A percentile compares a stretch with the other conserved stretches of the same genome.
Conservation (phyloP, 2,797 vertebrate genomes). For the Allochrocebus solatus region DNA sequence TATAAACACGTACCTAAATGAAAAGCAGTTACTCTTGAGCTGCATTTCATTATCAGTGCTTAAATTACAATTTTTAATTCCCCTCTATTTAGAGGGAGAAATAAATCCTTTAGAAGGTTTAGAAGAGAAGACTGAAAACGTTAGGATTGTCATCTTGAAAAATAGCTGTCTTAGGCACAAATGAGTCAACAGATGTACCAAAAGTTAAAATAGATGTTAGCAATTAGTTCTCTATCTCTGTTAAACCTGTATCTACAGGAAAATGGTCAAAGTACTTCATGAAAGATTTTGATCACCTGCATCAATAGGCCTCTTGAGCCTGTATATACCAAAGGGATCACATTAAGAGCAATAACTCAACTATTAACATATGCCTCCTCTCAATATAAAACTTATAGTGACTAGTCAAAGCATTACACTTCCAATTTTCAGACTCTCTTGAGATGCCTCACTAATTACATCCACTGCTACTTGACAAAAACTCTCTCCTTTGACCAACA, state of each 20-base stretch:
- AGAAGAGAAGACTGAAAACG: constrained; percentile 1
- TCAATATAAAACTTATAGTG: not conserved
- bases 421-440: not conserved
- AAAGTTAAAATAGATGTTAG: constrained; percentile 1
- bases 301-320: not conserved
- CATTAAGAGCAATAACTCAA: not conserved
- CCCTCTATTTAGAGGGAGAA: not conserved
- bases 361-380: not conserved
- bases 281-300: not conserved
- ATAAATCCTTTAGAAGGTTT: constrained; percentile 5
- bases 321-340: not conserved
- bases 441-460: not conserved
- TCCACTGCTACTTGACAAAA: not conserved
- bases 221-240: not conserved
- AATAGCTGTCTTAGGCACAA: not conserved
- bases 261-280: not conserved
- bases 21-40: not conserved
- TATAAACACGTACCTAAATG: not conserved
- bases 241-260: not conserved
- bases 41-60: not conserved
- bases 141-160: not conserved
- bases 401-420: not conserved
- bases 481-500: not conserved
- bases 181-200: not conserved
- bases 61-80: not conserved